These are phyloP conservation scores for Corynorhinus townsendii DNA, from an alignment of 2,113 vertebrate species.

Conservation along the genomic window DNA sequence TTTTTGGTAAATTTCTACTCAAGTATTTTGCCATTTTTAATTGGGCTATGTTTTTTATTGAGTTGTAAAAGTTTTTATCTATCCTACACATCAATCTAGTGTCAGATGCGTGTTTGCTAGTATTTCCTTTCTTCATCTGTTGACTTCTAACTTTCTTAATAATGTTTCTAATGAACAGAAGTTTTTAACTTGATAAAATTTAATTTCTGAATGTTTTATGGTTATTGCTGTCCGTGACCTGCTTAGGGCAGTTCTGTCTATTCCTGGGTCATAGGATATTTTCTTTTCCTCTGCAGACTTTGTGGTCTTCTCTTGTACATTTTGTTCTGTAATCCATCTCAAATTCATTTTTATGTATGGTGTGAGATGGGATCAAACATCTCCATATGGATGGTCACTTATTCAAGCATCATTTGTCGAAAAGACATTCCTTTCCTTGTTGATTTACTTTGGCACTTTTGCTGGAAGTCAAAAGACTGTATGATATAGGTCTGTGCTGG, in stretches of 20 bases:
- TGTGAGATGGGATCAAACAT: too few relatives aligned
- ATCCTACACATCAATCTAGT: background rate
- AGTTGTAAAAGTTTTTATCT: background rate
- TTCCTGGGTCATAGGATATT: background rate
- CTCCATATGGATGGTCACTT: too few relatives aligned
- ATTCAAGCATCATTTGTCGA: background rate
- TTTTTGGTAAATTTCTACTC: background rate
- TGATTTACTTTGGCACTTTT: background rate
- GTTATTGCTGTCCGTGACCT: background rate
- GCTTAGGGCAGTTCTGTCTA: background rate
- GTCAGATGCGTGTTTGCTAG: background rate
- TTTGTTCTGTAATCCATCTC: background rate
- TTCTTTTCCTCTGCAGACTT: background rate
- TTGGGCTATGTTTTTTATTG: background rate
- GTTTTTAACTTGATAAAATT: background rate
- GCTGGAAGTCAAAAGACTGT: background rate
- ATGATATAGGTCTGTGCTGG: background rate
- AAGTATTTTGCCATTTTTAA: background rate
- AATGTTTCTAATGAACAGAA: background rate
- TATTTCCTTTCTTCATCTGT: background rate
- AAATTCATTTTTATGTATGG: too few relatives aligned
- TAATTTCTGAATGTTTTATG: background rate
- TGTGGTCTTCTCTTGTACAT: background rate
- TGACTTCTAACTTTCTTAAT: background rate
- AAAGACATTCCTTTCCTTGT: background rate